Conservation (phyloP, 2,888 invertebrate species). For the Eretmocerus hayati region DNA sequence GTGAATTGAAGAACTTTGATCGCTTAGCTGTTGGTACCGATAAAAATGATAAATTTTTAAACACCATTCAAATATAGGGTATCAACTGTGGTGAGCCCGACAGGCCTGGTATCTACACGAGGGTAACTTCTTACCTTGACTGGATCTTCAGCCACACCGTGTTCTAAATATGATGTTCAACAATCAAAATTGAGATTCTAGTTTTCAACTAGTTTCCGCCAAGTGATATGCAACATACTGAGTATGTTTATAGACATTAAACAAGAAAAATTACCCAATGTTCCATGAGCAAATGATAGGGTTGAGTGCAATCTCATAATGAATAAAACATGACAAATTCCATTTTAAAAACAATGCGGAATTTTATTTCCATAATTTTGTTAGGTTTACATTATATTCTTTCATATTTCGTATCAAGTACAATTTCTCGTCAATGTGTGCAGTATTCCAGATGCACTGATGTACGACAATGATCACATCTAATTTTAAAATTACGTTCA, state of each 20-base stretch:
- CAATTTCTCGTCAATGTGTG: slow-evolving; percentile 12
- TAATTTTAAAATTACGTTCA: slow-evolving; percentile 13
- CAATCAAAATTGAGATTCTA: too few relatives aligned
- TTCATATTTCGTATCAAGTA: slow-evolving; percentile 23
- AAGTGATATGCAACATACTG: not conserved
- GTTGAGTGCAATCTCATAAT: too few relatives aligned
- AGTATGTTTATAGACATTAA: too few relatives aligned
- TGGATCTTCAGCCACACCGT: slow-evolving; percentile 61
- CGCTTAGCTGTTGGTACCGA: too few relatives aligned
- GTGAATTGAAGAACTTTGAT: too few relatives aligned
- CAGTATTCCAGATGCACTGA: not conserved
- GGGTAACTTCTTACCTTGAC: slow-evolving; percentile 62
- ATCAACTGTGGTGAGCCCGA: slow-evolving; percentile 69
- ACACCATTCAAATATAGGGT: too few relatives aligned
- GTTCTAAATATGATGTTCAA: slow-evolving; percentile 41
- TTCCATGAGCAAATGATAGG: slow-evolving; percentile 33
- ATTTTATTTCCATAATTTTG: slow-evolving; percentile 38
- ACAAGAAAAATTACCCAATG: not conserved
- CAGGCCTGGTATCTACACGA: slow-evolving; percentile 73
- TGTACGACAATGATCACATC: slow-evolving; percentile 17
- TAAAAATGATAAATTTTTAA: too few relatives aligned
- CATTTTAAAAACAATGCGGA: too few relatives aligned
- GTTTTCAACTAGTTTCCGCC: not conserved
- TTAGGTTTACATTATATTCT: slow-evolving; percentile 30
- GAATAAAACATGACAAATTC: too few relatives aligned